Evolutionary conservation across 2,888 invertebrate genomes (phyloP).

Genomic region (Petrolisthes manimaculis): DNA sequence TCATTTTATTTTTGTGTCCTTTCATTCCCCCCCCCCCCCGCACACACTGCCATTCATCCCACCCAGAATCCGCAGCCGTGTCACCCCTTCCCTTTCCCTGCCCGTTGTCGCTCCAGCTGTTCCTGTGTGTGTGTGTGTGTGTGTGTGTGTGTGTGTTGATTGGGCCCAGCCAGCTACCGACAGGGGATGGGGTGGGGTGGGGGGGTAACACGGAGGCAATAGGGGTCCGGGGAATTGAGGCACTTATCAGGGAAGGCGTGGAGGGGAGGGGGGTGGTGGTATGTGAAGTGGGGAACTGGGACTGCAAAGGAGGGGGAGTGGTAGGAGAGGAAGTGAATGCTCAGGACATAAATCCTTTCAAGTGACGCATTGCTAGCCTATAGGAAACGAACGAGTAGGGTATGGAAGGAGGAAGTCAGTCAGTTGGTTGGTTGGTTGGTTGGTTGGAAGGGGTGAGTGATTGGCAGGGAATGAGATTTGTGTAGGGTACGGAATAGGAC

Average conservation of each 20-base stretch:
- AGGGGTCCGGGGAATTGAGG: background rate
- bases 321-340: too few species aligned
- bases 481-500: background rate
- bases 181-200: background rate
- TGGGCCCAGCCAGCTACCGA: background rate
- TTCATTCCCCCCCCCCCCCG: background rate
- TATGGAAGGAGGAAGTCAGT: too few species aligned
- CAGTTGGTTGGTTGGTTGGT: too few species aligned
- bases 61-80: background rate
- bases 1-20: background rate
- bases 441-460: too few species aligned
- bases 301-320: background rate
- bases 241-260: background rate
- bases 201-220: background rate
- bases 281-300: background rate
- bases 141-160: slow-evolving; percentile 11
- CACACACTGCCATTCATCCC: background rate
- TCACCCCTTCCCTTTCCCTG: background rate
- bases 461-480: too few species aligned
- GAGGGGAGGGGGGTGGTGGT: background rate
- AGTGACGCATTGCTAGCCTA: too few species aligned
- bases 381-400: too few species aligned
- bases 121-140: background rate
- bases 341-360: too few species aligned
- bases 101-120: background rate